Base-by-base conservation (phyloP, 2,888 invertebrate species). In the Epirrhoe tristata region DNA sequence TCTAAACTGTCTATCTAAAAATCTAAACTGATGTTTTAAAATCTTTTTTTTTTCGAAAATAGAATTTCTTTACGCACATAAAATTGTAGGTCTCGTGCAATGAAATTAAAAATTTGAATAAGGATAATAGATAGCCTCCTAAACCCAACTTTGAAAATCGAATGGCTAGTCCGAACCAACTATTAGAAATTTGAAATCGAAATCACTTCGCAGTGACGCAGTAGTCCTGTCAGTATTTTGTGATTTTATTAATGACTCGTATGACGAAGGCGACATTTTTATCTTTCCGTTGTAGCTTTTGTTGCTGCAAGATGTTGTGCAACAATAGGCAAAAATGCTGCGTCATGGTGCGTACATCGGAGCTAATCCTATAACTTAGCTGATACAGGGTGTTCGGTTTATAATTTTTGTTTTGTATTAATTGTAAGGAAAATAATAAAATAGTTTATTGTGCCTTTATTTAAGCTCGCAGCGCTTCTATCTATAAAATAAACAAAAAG, bases 261-360 rank as follows among this genome's bases (percentile, higher is more conserved):
- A 58, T 60, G 67, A 67, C 74, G 75, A 81, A 84, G 77, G 75
- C 60, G 63, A 89, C 89, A 89, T 84, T 91, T 88, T 91, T 90
- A 90, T 93, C 91, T 87, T 82, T 74, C 77, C 82, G 78, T 80
- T 84, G 75, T 76, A 78, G 80, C 87, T 81, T 87, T 91, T 91
- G 87, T 88, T 81, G 80, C 76, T 85, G 88, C 89, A 87, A 90
- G 87, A 89, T 87, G 87, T 91, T 90, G 88, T 87, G 87, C 89
- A 91, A 89, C 81, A 85, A 89, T 89, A 86, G 64, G 17, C 36
- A 54, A 71, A 73, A 66, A 67, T 54, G 74, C 74, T 69, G 59
- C 81, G 92, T 93, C 93, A 93, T 87, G 70, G 69, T 74, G 55
- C 77, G 83, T 93, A 90, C 86, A 90, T 86, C 72, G 80, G 76